Evolutionary conservation across 2,888 invertebrate genomes (phyloP).

Genomic region (Oeneis ivallda): DNA sequence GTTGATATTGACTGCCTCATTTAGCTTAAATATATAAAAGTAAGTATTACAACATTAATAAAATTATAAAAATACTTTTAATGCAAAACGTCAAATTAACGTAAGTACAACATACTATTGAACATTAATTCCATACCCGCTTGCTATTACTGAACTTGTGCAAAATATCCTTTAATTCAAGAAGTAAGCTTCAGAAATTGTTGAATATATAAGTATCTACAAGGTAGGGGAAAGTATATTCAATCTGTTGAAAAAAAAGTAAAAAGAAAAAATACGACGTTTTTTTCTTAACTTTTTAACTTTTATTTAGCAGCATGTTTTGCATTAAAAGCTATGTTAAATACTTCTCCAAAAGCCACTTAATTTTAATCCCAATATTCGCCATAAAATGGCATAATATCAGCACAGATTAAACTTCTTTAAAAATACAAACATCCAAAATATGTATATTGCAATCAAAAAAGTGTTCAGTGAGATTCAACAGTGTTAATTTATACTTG

Average conservation of each 20-base stretch:
- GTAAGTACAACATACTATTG: background rate
- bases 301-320: background rate
- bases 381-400: slow-evolving; percentile 20
- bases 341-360: slow-evolving; percentile 29
- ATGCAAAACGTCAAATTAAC: slow-evolving; percentile 10
- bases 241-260: background rate
- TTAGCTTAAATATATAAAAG: background rate
- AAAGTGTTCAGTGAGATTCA: slow-evolving; percentile 29
- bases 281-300: background rate
- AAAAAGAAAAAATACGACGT: background rate
- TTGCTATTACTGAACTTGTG: background rate
- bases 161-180: background rate
- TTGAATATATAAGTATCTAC: too few species aligned
- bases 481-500: slow-evolving; percentile 26
- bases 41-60: slow-evolving; percentile 11
- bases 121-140: background rate
- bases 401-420: slow-evolving; percentile 23
- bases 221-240: background rate
- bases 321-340: slow-evolving; percentile 14
- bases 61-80: slow-evolving; percentile 12
- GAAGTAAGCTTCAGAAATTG: too few species aligned
- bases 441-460: slow-evolving; percentile 47
- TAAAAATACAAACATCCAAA: slow-evolving; percentile 34
- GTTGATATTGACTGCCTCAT: slow-evolving; percentile 9
- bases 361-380: slow-evolving; percentile 26